Evolutionary conservation across 2,113 vertebrate species (phyloP).

Genomic region (human): DNA sequence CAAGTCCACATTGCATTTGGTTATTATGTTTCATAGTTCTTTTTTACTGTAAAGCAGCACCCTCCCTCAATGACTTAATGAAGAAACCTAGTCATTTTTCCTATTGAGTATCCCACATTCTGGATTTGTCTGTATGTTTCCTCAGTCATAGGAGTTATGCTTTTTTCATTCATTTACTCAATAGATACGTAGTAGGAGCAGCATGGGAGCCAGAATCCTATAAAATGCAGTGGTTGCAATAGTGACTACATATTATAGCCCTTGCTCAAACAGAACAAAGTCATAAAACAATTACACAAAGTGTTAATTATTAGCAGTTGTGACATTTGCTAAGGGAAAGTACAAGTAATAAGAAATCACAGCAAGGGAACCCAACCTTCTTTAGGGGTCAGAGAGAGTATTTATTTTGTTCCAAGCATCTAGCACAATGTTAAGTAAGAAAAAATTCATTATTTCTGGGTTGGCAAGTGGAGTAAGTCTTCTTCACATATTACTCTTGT

Average conservation of each 20-base stretch:
- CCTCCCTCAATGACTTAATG: neutral
- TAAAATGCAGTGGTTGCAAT: neutral
- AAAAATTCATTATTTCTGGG: neutral
- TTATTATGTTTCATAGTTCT: neutral
- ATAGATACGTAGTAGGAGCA: neutral
- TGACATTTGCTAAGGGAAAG: neutral
- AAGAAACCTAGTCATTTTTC: neutral
- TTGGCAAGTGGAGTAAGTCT: neutral
- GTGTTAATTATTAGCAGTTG: neutral
- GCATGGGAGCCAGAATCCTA: neutral
- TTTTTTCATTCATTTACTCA: slow-evolving; percentile 23
- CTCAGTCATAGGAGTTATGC: neutral
- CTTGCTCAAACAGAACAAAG: slow-evolving; percentile 32
- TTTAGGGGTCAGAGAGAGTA: neutral
- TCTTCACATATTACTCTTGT: neutral
- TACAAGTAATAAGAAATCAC: neutral
- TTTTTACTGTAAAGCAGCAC: neutral
- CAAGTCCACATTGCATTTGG: neutral
- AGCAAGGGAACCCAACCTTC: neutral
- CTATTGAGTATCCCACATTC: neutral
- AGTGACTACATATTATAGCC: neutral
- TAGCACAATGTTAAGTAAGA: neutral
- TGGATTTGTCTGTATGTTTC: neutral
- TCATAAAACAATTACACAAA: neutral
- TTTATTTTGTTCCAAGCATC: slow-evolving; percentile 15